Evolutionary conservation across 1,140 invertebrate genomes (phyloP).

Genomic region (Trialeurodes vaporariorum): DNA sequence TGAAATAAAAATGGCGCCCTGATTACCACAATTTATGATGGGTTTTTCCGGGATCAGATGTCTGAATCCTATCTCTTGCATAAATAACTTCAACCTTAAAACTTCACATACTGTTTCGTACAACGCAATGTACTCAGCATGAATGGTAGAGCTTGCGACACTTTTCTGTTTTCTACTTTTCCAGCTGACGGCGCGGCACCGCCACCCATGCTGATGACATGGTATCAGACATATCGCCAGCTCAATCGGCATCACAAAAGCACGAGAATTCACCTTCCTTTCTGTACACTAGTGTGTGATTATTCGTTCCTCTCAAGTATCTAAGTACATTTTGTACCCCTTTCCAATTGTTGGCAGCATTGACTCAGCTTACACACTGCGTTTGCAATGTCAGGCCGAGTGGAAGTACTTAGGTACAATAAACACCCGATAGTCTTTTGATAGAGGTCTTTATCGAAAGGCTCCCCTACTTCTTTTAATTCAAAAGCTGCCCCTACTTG

Average conservation of each 20-base stretch:
- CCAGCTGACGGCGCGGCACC: conserved; percentile 26
- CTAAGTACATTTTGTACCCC: background rate
- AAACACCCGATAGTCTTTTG: too few relatives aligned
- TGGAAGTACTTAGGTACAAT: background rate
- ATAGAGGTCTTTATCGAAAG: background rate
- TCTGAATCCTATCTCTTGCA: background rate
- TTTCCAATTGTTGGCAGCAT: background rate
- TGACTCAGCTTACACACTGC: conserved; percentile 5
- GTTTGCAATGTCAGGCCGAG: conserved; percentile 4
- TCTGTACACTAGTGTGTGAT: background rate
- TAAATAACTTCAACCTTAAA: conserved; percentile 3
- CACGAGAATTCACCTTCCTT: background rate
- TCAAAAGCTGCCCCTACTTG: background rate
- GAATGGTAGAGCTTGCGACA: conserved; percentile 24
- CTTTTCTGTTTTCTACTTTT: conserved; percentile 21
- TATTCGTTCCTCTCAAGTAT: background rate
- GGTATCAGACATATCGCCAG: conserved; percentile 27
- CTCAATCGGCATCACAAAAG: conserved; percentile 36
- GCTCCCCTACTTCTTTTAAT: background rate
- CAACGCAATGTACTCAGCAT: conserved; percentile 25
- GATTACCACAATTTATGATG: conserved; percentile 4
- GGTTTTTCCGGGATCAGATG: background rate
- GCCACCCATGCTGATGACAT: conserved; percentile 27
- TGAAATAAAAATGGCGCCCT: background rate
- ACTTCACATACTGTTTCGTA: conserved; percentile 22